Conservation (phyloP, 1,140 invertebrate species). For the Drosophila bocki region DNA sequence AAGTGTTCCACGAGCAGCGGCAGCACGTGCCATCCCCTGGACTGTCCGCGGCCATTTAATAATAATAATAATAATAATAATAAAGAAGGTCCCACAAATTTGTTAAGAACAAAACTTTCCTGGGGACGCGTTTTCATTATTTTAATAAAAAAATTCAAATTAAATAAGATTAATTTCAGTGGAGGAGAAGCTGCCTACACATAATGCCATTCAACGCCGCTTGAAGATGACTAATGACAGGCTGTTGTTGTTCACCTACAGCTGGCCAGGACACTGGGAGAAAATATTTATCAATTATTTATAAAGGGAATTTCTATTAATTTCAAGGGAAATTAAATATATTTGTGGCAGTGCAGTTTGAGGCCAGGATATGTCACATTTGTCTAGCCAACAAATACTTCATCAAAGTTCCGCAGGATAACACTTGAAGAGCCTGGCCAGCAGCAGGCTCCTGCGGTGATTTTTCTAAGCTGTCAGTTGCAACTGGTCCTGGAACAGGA, state of each 20-base stretch:
- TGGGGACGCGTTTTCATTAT: conserved; percentile 62
- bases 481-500: conserved; percentile 58
- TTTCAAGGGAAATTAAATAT: neutral
- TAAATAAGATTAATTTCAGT: conserved; percentile 78
- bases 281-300: neutral
- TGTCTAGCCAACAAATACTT: conserved; percentile 68
- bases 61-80: conserved; percentile 67
- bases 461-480: conserved; percentile 81
- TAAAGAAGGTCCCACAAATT: neutral
- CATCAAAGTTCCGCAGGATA: conserved; percentile 55
- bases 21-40: conserved; percentile 57
- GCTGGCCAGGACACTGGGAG: conserved; percentile 3
- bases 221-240: conserved; percentile 81
- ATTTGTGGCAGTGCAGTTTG: conserved; percentile 8
- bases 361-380: conserved; percentile 68
- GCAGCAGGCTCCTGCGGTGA: conserved; percentile 55
- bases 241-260: conserved; percentile 32
- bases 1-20: conserved; percentile 66
- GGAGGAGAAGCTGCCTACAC: conserved; percentile 32
- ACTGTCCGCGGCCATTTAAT: conserved; percentile 66
- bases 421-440: conserved; percentile 20
- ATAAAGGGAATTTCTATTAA: too few relatives aligned
- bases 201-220: conserved; percentile 82
- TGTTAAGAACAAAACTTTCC: conserved; percentile 62
- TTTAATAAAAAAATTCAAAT: conserved; percentile 81